phyloP scores from a whole-genome alignment of 2,113 vertebrate species.

The Sylvietta virens region DNA sequence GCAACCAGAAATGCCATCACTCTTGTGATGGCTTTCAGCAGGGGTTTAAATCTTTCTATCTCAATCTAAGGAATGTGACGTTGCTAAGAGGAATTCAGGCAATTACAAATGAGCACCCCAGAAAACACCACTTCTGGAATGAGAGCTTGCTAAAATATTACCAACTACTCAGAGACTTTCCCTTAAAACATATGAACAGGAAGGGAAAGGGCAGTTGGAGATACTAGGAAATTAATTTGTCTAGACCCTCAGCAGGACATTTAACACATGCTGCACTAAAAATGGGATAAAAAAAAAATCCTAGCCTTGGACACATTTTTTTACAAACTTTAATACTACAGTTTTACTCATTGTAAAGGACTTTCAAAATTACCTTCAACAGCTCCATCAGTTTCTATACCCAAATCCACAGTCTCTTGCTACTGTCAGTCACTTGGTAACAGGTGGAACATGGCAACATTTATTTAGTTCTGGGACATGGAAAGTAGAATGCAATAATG shows the following conservation, averaged over 20 bases:
- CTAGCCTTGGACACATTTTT: background rate
- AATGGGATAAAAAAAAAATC: background rate
- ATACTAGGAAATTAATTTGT: background rate
- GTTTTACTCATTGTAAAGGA: background rate
- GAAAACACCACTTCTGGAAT: background rate
- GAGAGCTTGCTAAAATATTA: background rate
- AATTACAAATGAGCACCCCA: background rate
- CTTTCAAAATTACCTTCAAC: background rate
- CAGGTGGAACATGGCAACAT: background rate
- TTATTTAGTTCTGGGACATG: background rate
- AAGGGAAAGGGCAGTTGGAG: background rate
- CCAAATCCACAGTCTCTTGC: background rate
- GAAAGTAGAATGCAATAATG: background rate
- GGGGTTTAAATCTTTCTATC: constrained; percentile 19
- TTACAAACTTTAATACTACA: background rate
- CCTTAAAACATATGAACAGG: background rate
- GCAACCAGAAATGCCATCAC: background rate
- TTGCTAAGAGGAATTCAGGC: background rate
- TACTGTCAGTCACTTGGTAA: background rate
- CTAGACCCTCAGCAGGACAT: background rate
- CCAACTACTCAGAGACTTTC: background rate
- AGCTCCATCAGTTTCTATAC: background rate
- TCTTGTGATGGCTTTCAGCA: background rate
- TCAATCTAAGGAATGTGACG: background rate
- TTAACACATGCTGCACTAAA: background rate